Evolutionary conservation across 2,797 vertebrate species (phyloP).

Genomic region (Diglossa cyanea): DNA sequence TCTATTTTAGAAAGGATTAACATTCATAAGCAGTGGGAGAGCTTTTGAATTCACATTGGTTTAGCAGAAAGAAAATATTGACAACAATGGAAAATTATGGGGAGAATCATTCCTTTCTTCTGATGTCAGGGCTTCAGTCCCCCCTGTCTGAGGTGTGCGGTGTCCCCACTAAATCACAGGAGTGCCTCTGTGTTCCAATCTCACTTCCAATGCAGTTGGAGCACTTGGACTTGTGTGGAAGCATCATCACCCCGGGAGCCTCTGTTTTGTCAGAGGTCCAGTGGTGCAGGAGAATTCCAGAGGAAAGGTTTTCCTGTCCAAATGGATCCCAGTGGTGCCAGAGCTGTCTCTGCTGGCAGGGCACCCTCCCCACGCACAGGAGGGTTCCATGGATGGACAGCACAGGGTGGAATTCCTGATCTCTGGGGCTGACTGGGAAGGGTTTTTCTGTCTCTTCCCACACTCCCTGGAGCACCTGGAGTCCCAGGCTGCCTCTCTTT

Average conservation of each 20-base stretch:
- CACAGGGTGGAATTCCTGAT: not conserved
- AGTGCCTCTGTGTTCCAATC: not conserved
- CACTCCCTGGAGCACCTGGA: not conserved
- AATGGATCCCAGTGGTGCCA: not conserved
- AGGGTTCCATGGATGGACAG: not conserved
- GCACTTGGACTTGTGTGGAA: not conserved
- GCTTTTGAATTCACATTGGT: not conserved
- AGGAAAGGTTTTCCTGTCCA: constrained; percentile 4
- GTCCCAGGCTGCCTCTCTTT: not conserved
- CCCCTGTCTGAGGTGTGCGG: not conserved
- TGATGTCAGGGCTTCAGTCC: not conserved
- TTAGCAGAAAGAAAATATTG: not conserved
- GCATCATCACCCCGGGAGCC: not conserved
- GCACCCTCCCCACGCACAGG: not conserved
- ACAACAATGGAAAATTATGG: not conserved
- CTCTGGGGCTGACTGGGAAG: not conserved
- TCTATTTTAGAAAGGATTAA: not conserved
- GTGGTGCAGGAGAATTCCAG: constrained; percentile 4
- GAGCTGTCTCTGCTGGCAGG: not conserved
- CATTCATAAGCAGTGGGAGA: not conserved
- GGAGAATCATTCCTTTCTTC: not conserved
- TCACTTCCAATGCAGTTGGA: not conserved
- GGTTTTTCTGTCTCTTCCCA: not conserved
- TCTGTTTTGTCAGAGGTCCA: not conserved
- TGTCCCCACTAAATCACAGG: not conserved